Base-by-base conservation (phyloP, 2,113 vertebrate genomes). In the Rhea pennata region DNA sequence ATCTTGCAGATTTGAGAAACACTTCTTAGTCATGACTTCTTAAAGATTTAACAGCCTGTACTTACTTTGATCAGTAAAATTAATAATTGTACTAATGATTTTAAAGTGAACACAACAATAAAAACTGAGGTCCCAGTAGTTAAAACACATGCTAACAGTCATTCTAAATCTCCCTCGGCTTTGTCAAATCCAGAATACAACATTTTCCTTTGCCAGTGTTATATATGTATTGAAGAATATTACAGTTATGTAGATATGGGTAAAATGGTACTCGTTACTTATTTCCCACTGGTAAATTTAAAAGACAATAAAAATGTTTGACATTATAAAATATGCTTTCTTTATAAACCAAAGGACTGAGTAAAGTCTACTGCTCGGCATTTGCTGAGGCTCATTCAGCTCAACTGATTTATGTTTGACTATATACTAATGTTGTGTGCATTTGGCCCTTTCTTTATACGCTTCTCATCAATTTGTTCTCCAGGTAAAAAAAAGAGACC, bases 81-180 rank as follows among this genome's bases (percentile, higher is more conserved):
- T 84, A 69, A 69, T 54, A n/a, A 69, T 8, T 27, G 4, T 13
- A 39, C 51, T 44, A 90, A 93, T 15, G 7, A 79, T 61, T 87
- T 81, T 21, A 69, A 93, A 91, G 94, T n/a, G 13, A 94, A 78
- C 22, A 64, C 69, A 93, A 44, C 12, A 48, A 39, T 84, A 91
- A 69, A 69, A 95, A 59, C 54, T 24, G 91, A 74, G 27, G 12
- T 26, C 12, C 9, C 33, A 72, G 29, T 17, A 78, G 40, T 73
- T 56, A 72, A 56, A 42, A 48, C 51, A 96, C 75, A 80, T 78
- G 40, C 19, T 61, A 67, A 22, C 36, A 75, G 19, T 71, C 50
- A 80, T 59, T 94, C 44, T 90, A 83, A 76, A 65, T 27, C 58
- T 86, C 59, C 67, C 61, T 79, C 51, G 15, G 62, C 50, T 88